phyloP scores from a whole-genome alignment of 2,888 invertebrate species.

The Caenorhabditis sp. region DNA sequence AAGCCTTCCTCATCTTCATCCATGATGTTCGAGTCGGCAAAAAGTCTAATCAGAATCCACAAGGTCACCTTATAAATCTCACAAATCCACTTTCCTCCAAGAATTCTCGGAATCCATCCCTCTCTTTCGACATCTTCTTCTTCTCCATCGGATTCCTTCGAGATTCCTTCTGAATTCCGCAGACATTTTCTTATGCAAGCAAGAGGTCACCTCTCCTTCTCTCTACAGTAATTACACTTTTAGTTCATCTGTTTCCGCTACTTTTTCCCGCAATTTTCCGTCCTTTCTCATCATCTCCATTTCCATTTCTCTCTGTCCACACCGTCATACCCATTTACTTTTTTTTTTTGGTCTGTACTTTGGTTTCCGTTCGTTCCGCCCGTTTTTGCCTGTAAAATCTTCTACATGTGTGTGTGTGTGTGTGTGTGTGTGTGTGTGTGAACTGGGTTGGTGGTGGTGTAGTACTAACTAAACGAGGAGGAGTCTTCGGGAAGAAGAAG shows the following conservation, averaged over 20 bases:
- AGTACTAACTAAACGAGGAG: background rate
- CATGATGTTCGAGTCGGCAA: background rate
- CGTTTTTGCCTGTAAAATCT: background rate
- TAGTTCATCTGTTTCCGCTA: conserved; percentile 7
- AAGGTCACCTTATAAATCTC: conserved; percentile 1
- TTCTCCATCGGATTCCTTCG: no score
- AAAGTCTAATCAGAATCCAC: background rate
- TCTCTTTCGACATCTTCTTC: background rate
- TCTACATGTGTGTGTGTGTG: background rate
- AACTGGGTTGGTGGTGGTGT: conserved; percentile 30
- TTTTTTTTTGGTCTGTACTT: conserved; percentile 6
- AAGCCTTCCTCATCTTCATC: background rate
- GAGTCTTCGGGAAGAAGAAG: background rate
- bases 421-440: conserved; percentile 26
- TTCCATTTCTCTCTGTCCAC: background rate
- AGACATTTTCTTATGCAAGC: background rate
- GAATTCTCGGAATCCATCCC: conserved; percentile 1
- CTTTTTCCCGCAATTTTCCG: background rate
- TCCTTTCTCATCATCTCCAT: background rate
- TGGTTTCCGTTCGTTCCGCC: background rate
- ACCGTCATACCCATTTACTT: background rate
- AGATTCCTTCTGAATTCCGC: background rate
- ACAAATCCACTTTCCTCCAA: background rate
- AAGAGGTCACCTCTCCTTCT: background rate
- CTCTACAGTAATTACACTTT: conserved; percentile 4